These are phyloP conservation scores for Tylochromis polylepis DNA, from an alignment of 2,113 vertebrate genomes.

Conservation along the genomic window DNA sequence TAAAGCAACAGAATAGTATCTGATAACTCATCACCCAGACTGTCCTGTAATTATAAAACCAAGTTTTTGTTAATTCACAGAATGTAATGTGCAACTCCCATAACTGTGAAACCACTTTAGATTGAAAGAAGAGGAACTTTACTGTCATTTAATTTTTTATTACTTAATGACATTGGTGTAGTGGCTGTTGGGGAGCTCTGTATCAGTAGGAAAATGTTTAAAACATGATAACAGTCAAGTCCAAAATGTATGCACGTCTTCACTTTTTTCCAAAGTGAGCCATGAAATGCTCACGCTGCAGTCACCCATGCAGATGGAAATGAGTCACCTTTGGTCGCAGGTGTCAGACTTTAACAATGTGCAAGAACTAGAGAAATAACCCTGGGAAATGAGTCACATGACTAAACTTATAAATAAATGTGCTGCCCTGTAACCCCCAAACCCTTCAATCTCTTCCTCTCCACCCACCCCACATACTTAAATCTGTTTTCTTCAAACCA, in stretches of 20 bases:
- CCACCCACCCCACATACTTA: neutral
- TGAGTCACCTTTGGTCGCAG: neutral
- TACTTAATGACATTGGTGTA: no score
- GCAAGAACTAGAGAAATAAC: neutral
- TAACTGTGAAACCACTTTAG: no score
- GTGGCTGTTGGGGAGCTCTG: fast-evolving
- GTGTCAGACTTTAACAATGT: neutral
- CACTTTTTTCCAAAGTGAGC: neutral
- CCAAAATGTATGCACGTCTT: neutral
- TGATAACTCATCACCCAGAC: no score
- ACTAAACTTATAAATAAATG: neutral
- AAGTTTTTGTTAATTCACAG: no score
- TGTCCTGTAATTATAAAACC: no score
- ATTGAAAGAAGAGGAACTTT: no score
- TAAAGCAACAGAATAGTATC: no score
- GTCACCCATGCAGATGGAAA: neutral
- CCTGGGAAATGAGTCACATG: slow-evolving; percentile 44
- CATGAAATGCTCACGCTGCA: neutral
- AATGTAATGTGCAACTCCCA: no score
- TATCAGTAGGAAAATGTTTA: neutral
- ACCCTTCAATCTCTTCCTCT: neutral
- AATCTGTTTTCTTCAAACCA: slow-evolving; percentile 7
- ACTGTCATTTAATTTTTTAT: no score
- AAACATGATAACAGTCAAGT: neutral
- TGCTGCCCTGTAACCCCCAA: neutral